Evolutionary conservation across 2,888 invertebrate genomes (phyloP).

Genomic region (Melanostoma scalare): DNA sequence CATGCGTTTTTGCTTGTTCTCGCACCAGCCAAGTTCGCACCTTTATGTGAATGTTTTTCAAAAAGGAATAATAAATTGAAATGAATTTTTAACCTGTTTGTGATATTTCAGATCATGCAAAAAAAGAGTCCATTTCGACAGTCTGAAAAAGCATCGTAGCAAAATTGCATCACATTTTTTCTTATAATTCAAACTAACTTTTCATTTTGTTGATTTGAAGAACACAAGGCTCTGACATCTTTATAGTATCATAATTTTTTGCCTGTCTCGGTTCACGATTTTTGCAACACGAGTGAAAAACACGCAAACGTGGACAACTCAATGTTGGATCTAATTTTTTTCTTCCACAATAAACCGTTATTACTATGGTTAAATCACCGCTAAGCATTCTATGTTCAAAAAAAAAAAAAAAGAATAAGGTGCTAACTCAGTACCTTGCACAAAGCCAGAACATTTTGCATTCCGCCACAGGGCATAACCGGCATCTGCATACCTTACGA

Average conservation of each 20-base stretch:
- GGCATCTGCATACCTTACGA: slow-evolving; percentile 51
- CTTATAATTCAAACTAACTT: no score
- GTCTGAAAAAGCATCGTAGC: no score
- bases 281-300: slow-evolving; percentile 42
- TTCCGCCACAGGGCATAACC: slow-evolving; percentile 16
- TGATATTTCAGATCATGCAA: no score
- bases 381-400: slow-evolving; percentile 74
- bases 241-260: not conserved
- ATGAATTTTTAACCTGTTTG: no score
- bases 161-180: no score
- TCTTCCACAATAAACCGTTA: slow-evolving; percentile 79
- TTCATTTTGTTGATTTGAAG: slow-evolving; percentile 39
- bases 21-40: no score
- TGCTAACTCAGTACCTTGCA: slow-evolving; percentile 46
- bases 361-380: slow-evolving; percentile 78
- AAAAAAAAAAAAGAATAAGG: slow-evolving; percentile 39
- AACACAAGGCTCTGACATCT: slow-evolving; percentile 19
- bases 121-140: no score
- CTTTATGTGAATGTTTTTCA: no score
- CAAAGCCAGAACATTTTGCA: slow-evolving; percentile 23
- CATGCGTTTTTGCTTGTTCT: no score
- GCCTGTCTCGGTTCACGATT: slow-evolving; percentile 9
- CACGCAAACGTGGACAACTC: slow-evolving; percentile 28
- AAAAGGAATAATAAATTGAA: no score
- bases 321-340: slow-evolving; percentile 30